These are phyloP conservation scores for Mergus octosetaceus DNA, from an alignment of 2,797 vertebrate genomes.

Conservation along the genomic window DNA sequence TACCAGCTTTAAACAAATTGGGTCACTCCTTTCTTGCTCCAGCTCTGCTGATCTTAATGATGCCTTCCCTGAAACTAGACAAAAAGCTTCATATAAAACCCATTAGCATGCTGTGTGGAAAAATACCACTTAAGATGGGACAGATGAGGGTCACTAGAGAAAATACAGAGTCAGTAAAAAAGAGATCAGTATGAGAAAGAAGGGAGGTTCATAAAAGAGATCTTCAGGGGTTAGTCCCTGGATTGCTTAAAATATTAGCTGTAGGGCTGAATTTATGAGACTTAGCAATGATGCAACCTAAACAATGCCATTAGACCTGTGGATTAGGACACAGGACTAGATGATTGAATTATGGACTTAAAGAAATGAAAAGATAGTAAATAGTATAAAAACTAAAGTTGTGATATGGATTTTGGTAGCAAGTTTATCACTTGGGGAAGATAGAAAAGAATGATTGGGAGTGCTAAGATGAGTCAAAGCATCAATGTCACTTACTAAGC, in stretches of 20 bases:
- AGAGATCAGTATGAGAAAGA: not conserved
- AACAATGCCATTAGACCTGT: not conserved
- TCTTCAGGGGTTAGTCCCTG: not conserved
- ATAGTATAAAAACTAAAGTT: not conserved
- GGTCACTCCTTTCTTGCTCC: not conserved
- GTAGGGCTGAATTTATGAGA: not conserved
- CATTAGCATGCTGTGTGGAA: not conserved
- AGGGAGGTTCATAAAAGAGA: not conserved
- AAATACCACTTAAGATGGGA: not conserved
- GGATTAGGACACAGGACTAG: not conserved
- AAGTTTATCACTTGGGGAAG: not conserved
- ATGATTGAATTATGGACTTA: not conserved
- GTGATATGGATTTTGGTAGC: not conserved
- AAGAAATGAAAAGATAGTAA: not conserved
- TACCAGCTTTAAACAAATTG: not conserved
- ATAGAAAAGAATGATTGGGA: not conserved
- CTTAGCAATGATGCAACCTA: not conserved
- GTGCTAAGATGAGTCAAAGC: not conserved
- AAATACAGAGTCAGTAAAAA: not conserved
- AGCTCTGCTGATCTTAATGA: not conserved
- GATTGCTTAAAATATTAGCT: not conserved
- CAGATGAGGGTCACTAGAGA: not conserved
- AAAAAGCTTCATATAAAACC: not conserved
- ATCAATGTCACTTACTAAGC: not conserved
- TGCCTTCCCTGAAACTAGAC: not conserved